phyloP scores from a whole-genome alignment of 1,140 invertebrate genomes.

The Oryctes rhinoceros region DNA sequence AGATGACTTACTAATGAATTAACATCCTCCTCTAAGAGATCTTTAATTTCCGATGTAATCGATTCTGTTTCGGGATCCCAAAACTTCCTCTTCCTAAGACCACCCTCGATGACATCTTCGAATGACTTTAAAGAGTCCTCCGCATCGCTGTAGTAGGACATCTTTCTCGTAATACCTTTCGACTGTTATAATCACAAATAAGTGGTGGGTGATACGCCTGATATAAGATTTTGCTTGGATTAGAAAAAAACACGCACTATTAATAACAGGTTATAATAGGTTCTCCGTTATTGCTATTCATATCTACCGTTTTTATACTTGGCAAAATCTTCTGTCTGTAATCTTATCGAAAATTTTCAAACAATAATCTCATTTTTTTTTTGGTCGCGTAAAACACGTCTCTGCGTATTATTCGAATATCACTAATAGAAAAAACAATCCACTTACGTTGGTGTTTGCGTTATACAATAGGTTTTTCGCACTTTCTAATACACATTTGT shows the following conservation, averaged over 20 bases:
- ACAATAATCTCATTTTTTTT: neutral
- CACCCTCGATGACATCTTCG: slow-evolving; percentile 54
- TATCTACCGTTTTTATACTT: neutral
- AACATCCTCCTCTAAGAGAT: slow-evolving; percentile 67
- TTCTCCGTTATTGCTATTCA: neutral
- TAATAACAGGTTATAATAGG: neutral
- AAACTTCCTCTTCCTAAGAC: slow-evolving; percentile 65
- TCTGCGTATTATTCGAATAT: neutral
- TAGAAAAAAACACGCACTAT: neutral
- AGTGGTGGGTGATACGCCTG: neutral
- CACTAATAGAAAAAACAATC: slow-evolving; percentile 11
- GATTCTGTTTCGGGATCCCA: slow-evolving; percentile 68
- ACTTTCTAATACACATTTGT: neutral
- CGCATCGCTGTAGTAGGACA: slow-evolving; percentile 60
- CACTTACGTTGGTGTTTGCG: slow-evolving; percentile 13
- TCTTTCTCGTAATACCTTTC: slow-evolving; percentile 18
- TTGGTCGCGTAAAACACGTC: neutral
- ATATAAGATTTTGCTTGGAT: slow-evolving; percentile 7
- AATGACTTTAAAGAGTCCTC: slow-evolving; percentile 54
- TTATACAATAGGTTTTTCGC: slow-evolving; percentile 26
- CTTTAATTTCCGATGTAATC: slow-evolving; percentile 67
- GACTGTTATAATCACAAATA: neutral
- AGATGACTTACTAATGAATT: slow-evolving; percentile 63
- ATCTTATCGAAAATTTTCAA: slow-evolving; percentile 1
- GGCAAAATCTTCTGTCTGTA: neutral